Evolutionary conservation across 30 jellyfish, hydroid and myxozoan species (phyloP), one percentile per base, ranked within the genome.

Genomic region (Aurelia sp.): DNA sequence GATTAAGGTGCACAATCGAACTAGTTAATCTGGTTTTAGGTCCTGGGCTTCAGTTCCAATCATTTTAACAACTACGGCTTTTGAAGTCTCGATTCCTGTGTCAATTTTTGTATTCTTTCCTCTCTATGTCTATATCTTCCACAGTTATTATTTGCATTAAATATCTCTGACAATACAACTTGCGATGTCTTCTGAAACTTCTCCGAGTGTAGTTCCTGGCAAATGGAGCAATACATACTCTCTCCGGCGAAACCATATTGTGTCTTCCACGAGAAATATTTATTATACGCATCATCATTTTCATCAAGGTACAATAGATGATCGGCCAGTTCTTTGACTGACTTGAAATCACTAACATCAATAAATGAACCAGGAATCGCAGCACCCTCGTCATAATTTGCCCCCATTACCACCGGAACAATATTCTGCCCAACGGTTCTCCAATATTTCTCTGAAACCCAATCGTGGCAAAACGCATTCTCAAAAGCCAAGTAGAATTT

Each of bases 381-480:
- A 44, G 19, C 71, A 48, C 73, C 44, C n/a, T 62, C 27, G 71
- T 84, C 93, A 51, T 91, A 91, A 51, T 50, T 75, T 17, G 97
- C 90, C 13, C 96, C 97, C 93, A 91, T 84, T 17, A 91, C 97
- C 27, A 91, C 80, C 18, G 97, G 97, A 18, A 91, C 93, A 15
- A 64, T 12, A 13, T 92, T 95, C 52, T 52, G 55, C 41, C 64
- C n/a, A 11, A 92, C 78, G 59, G 76, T 41, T 59, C 84, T 76
- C 87, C 84, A 90, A 70, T 84, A 91, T 63, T 91, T 91, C 59
- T 91, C 97, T 12, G 97, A 85, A 40, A 91, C 88, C 63, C 85
- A 91, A 79, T 91, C 97, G 4, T 84, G 88, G 77, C 97, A 91
- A 79, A 91, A 91, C 16, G 73, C 65, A 37, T 91, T 91, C 71